phyloP scores from a whole-genome alignment of 2,797 vertebrate genomes.

The Cirrhinus molitorella region DNA sequence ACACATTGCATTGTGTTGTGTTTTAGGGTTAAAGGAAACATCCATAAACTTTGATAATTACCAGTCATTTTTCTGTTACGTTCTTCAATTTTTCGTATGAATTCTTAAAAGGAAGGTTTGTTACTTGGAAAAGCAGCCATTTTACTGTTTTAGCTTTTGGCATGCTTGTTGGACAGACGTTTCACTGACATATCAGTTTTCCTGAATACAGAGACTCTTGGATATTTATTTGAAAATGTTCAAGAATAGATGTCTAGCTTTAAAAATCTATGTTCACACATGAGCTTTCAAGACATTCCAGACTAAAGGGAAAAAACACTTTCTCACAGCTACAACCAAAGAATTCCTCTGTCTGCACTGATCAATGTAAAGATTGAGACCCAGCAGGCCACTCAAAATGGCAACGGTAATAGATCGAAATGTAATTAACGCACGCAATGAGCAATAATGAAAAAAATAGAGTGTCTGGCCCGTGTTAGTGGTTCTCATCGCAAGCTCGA shows the following conservation, averaged over 20 bases:
- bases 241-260: conserved; percentile 11
- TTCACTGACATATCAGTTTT: conserved; percentile 27
- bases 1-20: neutral
- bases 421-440: conserved; percentile 40
- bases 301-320: neutral
- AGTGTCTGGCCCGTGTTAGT: conserved; percentile 49
- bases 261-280: conserved; percentile 17
- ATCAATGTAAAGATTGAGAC: conserved; percentile 25
- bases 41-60: neutral
- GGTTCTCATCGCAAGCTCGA: conserved; percentile 59
- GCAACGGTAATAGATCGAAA: conserved; percentile 38
- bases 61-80: neutral
- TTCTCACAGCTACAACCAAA: conserved; percentile 37
- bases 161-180: conserved; percentile 4
- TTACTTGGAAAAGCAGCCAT: conserved; percentile 8
- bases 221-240: conserved; percentile 32
- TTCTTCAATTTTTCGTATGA: neutral
- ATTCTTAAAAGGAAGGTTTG: neutral
- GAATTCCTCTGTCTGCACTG: conserved; percentile 35
- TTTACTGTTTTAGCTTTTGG: neutral
- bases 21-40: neutral
- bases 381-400: conserved; percentile 44
- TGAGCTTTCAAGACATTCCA: conserved; percentile 26
- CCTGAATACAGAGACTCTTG: conserved; percentile 19
- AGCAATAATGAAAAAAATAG: conserved; percentile 29